Evolutionary conservation across 2,113 vertebrate species (phyloP).

Genomic region (Oryzias javanicus): DNA sequence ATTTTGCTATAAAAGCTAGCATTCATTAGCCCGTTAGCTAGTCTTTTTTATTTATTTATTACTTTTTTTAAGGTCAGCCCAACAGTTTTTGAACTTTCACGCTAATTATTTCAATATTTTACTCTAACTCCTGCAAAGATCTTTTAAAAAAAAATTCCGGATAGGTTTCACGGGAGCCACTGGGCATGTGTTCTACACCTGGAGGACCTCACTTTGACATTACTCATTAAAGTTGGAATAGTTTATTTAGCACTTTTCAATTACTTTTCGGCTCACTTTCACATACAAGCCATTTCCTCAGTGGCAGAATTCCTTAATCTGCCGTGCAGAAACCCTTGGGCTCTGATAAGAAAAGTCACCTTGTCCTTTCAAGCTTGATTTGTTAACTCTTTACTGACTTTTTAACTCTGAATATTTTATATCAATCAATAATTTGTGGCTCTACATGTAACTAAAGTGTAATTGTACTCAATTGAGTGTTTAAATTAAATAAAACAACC

Average conservation of each 20-base stretch:
- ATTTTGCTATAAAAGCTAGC: constrained; percentile 3
- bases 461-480: too few relatives aligned
- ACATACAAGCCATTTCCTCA: constrained; percentile 30
- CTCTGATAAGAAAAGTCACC: constrained; percentile 57
- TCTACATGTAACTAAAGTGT: too few relatives aligned
- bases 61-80: constrained; percentile 58
- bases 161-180: constrained; percentile 21
- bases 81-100: constrained; percentile 35
- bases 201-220: constrained; percentile 55
- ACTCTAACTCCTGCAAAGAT: constrained; percentile 41
- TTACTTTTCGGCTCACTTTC: constrained; percentile 46
- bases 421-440: too few relatives aligned
- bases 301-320: constrained; percentile 38
- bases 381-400: constrained; percentile 20
- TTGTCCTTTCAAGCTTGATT: constrained; percentile 57
- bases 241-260: constrained; percentile 48
- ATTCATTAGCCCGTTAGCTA: constrained; percentile 1
- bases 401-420: constrained; percentile 4
- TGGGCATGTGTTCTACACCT: constrained; percentile 36
- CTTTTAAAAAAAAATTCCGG: constrained; percentile 38
- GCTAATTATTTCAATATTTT: constrained; percentile 49
- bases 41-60: constrained; percentile 9
- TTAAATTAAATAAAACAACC: too few relatives aligned
- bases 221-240: constrained; percentile 70
- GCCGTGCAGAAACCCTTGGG: constrained; percentile 49